Evolutionary conservation across 2,888 invertebrate species (phyloP).

Genomic region (Eustalomyia histrio): DNA sequence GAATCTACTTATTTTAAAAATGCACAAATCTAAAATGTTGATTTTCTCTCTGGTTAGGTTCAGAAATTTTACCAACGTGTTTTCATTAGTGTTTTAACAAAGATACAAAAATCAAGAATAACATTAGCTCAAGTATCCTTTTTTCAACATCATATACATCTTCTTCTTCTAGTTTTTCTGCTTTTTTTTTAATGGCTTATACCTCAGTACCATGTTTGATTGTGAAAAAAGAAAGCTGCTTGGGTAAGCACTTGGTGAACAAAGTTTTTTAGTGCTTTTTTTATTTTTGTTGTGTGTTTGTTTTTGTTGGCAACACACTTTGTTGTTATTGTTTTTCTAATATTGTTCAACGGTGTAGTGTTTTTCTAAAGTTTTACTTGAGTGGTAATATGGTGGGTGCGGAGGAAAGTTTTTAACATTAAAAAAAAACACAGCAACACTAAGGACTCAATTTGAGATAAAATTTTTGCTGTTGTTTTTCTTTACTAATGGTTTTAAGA

Average conservation of each 20-base stretch:
- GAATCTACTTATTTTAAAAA: too few species aligned
- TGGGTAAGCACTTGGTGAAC: constrained; percentile 61
- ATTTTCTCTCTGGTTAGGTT: too few species aligned
- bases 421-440: not conserved
- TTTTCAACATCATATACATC: constrained; percentile 45
- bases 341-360: constrained; percentile 40
- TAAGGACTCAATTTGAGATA: constrained; percentile 32
- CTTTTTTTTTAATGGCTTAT: constrained; percentile 58
- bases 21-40: too few species aligned
- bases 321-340: constrained; percentile 61
- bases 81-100: constrained; percentile 25
- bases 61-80: too few species aligned
- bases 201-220: constrained; percentile 36
- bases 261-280: constrained; percentile 61
- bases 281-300: constrained; percentile 50
- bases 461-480: constrained; percentile 68
- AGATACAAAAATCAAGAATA: constrained; percentile 44
- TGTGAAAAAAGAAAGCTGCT: constrained; percentile 53
- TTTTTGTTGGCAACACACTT: constrained; percentile 63
- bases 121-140: constrained; percentile 65
- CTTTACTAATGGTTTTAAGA: constrained; percentile 74
- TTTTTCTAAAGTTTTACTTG: constrained; percentile 54
- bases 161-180: constrained; percentile 39
- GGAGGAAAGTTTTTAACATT: not conserved
- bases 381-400: constrained; percentile 24